These are phyloP conservation scores for Cephalopholis sonnerati DNA, from an alignment of 2,113 vertebrate genomes.

Conservation along the genomic window DNA sequence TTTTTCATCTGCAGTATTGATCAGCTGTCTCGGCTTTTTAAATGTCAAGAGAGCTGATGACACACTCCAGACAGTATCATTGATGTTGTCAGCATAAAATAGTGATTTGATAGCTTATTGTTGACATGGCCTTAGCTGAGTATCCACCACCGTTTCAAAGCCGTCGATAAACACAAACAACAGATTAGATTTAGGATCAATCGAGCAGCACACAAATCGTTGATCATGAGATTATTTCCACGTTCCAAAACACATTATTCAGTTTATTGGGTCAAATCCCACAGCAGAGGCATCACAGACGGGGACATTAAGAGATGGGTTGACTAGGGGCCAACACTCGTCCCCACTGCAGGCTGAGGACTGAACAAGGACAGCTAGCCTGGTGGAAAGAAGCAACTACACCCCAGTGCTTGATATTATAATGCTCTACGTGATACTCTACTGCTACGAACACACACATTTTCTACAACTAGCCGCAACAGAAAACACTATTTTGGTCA, in stretches of 20 bases:
- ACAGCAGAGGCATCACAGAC: constrained; percentile 32
- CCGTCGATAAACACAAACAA: constrained; percentile 20
- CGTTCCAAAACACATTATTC: constrained; percentile 28
- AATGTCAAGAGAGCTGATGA: constrained; percentile 4
- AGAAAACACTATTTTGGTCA: background rate
- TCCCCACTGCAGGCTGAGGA: constrained; percentile 54
- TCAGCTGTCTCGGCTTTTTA: no score
- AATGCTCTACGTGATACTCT: background rate
- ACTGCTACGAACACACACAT: background rate
- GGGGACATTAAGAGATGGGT: constrained; percentile 1
- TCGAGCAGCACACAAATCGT: constrained; percentile 14
- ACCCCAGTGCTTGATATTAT: background rate
- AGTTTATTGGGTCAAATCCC: constrained; percentile 25
- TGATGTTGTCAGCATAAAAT: background rate
- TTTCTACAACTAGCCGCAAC: background rate
- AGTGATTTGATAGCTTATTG: background rate
- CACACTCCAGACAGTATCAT: background rate
- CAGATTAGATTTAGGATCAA: constrained; percentile 23
- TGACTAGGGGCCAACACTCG: constrained; percentile 36
- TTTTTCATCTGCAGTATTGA: background rate
- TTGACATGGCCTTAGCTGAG: background rate
- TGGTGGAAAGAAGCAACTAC: constrained; percentile 64
- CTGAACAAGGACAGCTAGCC: constrained; percentile 65
- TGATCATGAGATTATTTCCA: background rate
- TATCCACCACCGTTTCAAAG: constrained; percentile 15